Base-by-base conservation (phyloP, 2,797 vertebrate species). In the Sardinella longiceps region DNA sequence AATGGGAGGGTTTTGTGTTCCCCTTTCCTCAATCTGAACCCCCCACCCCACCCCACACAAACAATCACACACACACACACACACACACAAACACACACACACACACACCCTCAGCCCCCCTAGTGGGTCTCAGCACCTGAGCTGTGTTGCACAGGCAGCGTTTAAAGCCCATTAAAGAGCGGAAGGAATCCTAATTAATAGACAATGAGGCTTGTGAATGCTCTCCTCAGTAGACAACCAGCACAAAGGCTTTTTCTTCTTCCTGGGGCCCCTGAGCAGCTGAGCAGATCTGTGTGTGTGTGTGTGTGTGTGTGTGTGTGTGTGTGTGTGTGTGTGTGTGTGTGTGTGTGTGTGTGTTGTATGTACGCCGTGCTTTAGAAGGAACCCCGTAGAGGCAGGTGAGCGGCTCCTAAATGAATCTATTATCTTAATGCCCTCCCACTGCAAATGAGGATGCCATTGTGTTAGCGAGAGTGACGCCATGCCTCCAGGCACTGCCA, bases 381-480 rank as follows among this genome's bases (percentile, higher is more conserved):
- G 51, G 87, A 88, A 86, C 86, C 87, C 84, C 45, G 85, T 80
- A 82, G 88, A 89, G 89, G 87, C 86, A 88, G 90, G 86, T 87
- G 86, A 91, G 88, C 88, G 2, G 43, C 87, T 90, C 87, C 87
- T 82, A 90, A 91, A 91, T 91, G 85, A 90, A 90, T 85, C 84
- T 83, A 91, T 89, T 91, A 89, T 91, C 90, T 89, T 89, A 89
- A 90, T 89, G 88, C 88, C 88, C 91, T 91, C 86, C 87, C 85
- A 88, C 87, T 89, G 89, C 87, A 91, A 90, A 90, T 91, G 89
- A 90, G 90, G 87, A 6, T 83, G 86, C 87, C 85, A 89, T 90
- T 89, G 88, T 91, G 87, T 82, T 87, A 89, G 82, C 84, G 87
- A 85, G 86, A 90, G 87, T 84, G 86, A 89, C 88, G 87, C 88